A percentile compares a stretch with the other conserved stretches of the same genome.
These are phyloP conservation scores for Drosophila orosa DNA, from an alignment of 1,140 invertebrate species.

Conservation along the genomic window DNA sequence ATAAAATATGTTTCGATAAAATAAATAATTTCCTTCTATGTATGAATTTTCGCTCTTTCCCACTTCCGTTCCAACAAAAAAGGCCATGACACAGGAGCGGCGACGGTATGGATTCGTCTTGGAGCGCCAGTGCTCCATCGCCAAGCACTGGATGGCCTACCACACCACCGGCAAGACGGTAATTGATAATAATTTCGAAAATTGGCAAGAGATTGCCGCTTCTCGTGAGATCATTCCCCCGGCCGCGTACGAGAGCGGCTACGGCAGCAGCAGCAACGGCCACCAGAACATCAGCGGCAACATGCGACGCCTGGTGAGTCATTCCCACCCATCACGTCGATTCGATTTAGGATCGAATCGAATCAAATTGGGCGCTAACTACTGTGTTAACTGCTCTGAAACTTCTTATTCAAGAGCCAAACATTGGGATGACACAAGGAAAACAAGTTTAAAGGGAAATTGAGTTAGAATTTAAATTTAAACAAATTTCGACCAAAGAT, in stretches of 20 bases:
- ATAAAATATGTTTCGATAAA: background rate
- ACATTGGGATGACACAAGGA: background rate
- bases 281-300: constrained; percentile 56
- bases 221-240: constrained; percentile 90
- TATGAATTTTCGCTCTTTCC: constrained; percentile 7
- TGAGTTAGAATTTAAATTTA: background rate
- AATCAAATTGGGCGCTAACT: constrained; percentile 47
- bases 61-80: constrained; percentile 39
- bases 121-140: constrained; percentile 94
- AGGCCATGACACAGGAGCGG: constrained; percentile 97
- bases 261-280: constrained; percentile 57
- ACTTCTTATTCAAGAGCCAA: background rate
- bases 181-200: constrained; percentile 92
- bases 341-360: background rate
- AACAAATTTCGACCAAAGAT: background rate
- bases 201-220: constrained; percentile 94
- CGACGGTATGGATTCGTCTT: constrained; percentile 96
- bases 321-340: constrained; percentile 4
- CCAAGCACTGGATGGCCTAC: constrained; percentile 96
- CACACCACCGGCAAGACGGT: constrained; percentile 91
- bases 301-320: constrained; percentile 75
- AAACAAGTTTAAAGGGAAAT: background rate
- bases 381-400: constrained; percentile 32
- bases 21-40: background rate
- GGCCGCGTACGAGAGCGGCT: constrained; percentile 73